These are phyloP conservation scores for Oikopleura albicans DNA, from an alignment of 23 tunicate species.

Conservation along the genomic window DNA sequence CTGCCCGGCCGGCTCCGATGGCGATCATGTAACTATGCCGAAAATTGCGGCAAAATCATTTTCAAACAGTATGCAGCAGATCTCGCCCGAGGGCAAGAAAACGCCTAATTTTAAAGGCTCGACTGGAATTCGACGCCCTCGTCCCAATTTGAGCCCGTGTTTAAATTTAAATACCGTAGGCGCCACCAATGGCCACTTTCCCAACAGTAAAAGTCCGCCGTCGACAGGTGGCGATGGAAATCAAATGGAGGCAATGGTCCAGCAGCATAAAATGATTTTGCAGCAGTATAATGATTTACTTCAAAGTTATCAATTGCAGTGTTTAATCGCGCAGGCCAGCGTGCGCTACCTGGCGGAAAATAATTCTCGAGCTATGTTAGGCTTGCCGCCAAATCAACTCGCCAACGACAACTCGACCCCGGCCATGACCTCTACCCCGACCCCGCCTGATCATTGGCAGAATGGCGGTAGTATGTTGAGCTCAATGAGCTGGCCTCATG, in stretches of 20 bases:
- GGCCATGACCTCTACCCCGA: neutral
- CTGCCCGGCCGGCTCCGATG: neutral
- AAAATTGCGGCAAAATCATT: neutral
- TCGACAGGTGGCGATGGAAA: neutral
- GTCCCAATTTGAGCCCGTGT: neutral
- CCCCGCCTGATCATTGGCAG: neutral
- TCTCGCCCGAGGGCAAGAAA: neutral
- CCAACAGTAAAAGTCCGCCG: too few relatives aligned
- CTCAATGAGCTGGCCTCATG: neutral
- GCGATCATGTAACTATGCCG: neutral
- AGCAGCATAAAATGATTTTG: neutral
- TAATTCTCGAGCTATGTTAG: constrained; percentile 17
- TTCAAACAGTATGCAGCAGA: too few relatives aligned
- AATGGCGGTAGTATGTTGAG: neutral
- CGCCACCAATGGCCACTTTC: too few relatives aligned
- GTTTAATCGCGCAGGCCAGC: neutral
- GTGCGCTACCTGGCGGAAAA: neutral
- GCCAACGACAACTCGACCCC: neutral
- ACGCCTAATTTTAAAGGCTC: neutral
- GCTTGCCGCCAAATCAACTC: neutral
- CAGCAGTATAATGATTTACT: neutral
- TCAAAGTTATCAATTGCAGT: constrained; percentile 11
- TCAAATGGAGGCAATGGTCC: neutral
- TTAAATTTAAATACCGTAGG: too few relatives aligned
- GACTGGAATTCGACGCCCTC: neutral